A percentile compares a stretch with the other conserved stretches of the same genome.
phyloP scores from a whole-genome alignment of 2,888 invertebrate species.

The Drosophila bunnanda region DNA sequence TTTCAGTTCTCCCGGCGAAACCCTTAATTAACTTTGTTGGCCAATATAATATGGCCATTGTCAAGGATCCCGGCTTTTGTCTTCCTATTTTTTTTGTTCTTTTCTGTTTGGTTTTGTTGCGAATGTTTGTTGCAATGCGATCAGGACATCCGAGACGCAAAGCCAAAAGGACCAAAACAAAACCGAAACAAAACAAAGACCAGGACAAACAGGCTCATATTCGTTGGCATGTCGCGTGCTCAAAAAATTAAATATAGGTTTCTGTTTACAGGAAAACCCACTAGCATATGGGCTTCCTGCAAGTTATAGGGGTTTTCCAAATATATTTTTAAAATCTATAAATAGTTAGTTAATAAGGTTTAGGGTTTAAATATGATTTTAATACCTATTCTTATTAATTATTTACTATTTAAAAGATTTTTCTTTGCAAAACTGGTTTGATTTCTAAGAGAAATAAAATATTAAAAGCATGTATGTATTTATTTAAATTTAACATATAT shows the following conservation, averaged over 20 bases:
- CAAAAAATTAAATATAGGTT: background rate
- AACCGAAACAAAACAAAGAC: slow-evolving; percentile 30
- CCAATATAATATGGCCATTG: slow-evolving; percentile 49
- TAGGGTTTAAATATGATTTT: background rate
- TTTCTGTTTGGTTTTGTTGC: slow-evolving; percentile 24
- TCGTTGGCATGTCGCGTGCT: slow-evolving; percentile 47
- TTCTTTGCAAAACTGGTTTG: background rate
- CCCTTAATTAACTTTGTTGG: slow-evolving; percentile 75
- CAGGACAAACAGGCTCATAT: slow-evolving; percentile 10
- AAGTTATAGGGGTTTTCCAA: background rate
- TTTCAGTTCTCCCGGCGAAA: slow-evolving; percentile 66
- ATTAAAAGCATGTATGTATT: no score
- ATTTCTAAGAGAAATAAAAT: background rate
- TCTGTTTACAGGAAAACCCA: background rate
- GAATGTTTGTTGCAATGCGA: slow-evolving; percentile 53
- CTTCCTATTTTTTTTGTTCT: slow-evolving; percentile 38
- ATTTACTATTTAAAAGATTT: background rate
- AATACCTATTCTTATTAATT: background rate
- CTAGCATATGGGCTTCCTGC: background rate
- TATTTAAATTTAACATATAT: no score
- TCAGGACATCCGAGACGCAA: slow-evolving; percentile 63
- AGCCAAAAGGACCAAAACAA: slow-evolving; percentile 46
- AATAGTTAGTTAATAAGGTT: no score
- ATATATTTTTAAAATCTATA: background rate
- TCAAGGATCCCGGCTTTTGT: slow-evolving; percentile 9